Conservation (phyloP, 92 coral and sea anemone genomes). For the Palythoa grandiflora region DNA sequence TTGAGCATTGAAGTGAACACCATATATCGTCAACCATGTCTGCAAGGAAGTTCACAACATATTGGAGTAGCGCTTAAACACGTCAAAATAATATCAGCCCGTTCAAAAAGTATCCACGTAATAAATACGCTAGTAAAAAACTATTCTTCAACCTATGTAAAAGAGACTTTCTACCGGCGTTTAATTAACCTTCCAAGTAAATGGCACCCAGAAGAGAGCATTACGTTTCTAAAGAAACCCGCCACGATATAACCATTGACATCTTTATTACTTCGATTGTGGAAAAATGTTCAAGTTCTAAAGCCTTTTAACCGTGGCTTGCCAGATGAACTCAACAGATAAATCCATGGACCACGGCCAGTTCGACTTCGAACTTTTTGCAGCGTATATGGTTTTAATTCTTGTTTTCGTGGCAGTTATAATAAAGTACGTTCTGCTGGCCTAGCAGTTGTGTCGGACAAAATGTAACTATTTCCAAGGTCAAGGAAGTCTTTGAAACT, state of each 20-base stretch:
- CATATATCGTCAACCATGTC: constrained; percentile 1
- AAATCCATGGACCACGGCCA: constrained; percentile 44
- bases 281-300: neutral
- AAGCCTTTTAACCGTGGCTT: neutral
- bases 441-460: constrained; percentile 18
- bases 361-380: constrained; percentile 79
- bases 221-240: neutral
- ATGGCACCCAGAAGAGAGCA: neutral
- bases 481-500: neutral
- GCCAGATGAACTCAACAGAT: constrained; percentile 70
- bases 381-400: constrained; percentile 80
- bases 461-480: neutral
- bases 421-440: constrained; percentile 77
- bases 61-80: neutral
- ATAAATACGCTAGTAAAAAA: neutral
- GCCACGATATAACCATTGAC: neutral
- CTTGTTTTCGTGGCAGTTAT: constrained; percentile 83
- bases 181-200: neutral
- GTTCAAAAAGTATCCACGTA: neutral
- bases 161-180: neutral
- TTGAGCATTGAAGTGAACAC: neutral
- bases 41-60: neutral
- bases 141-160: neutral
- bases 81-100: neutral
- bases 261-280: neutral